These are phyloP conservation scores for Agrochola macilenta DNA, from an alignment of 2,888 invertebrate genomes.

Conservation along the genomic window DNA sequence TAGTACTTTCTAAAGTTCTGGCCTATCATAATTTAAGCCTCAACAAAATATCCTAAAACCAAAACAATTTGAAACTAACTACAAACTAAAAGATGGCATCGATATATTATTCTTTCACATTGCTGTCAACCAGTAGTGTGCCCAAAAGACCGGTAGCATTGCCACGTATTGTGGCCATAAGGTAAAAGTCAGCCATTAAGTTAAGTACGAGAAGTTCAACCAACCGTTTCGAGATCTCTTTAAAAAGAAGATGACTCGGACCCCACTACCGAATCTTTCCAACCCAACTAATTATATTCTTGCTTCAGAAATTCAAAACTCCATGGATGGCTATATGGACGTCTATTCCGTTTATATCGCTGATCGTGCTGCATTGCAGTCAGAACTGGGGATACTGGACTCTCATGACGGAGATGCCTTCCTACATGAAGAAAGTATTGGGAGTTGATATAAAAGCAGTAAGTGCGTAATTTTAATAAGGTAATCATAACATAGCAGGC, in stretches of 20 bases:
- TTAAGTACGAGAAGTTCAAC: neutral
- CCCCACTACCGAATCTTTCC: neutral
- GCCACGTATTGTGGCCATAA: neutral
- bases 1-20: neutral
- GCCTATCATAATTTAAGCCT: neutral
- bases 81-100: neutral
- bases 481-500: neutral
- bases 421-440: conserved; percentile 91
- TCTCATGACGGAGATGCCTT: conserved; percentile 92
- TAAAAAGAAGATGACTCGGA: neutral
- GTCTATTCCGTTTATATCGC: conserved; percentile 88
- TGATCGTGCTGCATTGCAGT: conserved; percentile 87
- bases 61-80: neutral
- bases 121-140: neutral
- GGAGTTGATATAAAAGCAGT: conserved; percentile 87
- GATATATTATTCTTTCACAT: neutral
- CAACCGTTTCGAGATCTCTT: neutral
- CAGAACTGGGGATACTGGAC: conserved; percentile 94
- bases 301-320: conserved; percentile 75
- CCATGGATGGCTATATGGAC: conserved; percentile 91
- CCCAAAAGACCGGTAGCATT: too few relatives aligned
- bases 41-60: neutral
- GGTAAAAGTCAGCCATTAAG: neutral
- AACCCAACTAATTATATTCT: neutral
- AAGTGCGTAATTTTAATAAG: conserved; percentile 37